Evolutionary conservation across 2,797 vertebrate species (phyloP), one percentile per base, ranked within the genome.

Genomic region (Lithobates sylvaticus): DNA sequence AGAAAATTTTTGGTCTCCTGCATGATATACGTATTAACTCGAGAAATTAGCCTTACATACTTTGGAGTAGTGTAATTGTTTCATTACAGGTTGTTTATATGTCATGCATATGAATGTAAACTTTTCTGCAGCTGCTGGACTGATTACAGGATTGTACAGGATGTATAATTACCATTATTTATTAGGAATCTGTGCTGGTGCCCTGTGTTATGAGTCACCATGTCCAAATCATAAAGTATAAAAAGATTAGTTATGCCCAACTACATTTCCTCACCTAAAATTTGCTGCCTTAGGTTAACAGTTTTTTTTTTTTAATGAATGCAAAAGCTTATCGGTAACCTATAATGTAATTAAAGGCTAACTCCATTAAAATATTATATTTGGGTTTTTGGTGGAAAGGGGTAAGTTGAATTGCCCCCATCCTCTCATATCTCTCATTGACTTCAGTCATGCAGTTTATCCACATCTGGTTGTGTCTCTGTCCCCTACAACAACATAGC

Each of bases 141-240:
- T 82, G 80, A 87, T 78, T 77, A 81, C 78, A 70, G 73, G 23
- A 70, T 34, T 76, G 36, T 65, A 54, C 39, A 73, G 67, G 67
- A 71, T 58, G 13, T 18, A 54, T 83, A 76, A 78, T 83, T 86
- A 71, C 81, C 29, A n/a, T n/a, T 65, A 67, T 83, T 83, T 83
- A 77, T 86, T 68, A 72, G 29, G 44, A 39, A 54, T 81, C 65
- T 44, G 50, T 73, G 50, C 39, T 32, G 85, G 36, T 71, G 29
- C 44, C 75, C 75, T 36, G 29, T 68, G 78, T 76, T 27, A 78
- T 26, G 50, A 65, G 47, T 77, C 76, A 82, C 77, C 15, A 73
- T 1, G 54, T 34, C 16, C 12, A 71, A 77, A 12, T n/a, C 18
- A 54, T 42, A 34, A 3, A 13, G 50, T 34, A 23, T 12, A 34